Conservation (phyloP, 2,888 invertebrate genomes). For the Phalera bucephala region DNA sequence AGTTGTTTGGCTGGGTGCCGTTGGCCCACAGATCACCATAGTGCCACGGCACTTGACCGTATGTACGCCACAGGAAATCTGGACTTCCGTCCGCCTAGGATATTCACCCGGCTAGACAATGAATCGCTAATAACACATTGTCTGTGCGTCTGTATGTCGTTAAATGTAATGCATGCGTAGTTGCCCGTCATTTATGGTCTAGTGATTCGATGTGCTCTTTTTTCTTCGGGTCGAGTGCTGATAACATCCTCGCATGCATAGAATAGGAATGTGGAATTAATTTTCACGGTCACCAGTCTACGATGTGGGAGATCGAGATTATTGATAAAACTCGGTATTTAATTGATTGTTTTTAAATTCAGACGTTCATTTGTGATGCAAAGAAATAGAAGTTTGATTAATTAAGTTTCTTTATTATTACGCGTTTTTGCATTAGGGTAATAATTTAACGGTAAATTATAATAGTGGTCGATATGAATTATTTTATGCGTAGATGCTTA, state of each 20-base stretch:
- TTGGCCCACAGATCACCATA: constrained; percentile 48
- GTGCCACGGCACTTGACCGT: constrained; percentile 22
- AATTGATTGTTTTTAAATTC: neutral
- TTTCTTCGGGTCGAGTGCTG: constrained; percentile 13
- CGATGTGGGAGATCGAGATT: neutral
- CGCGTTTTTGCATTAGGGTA: no score
- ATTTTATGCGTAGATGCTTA: no score
- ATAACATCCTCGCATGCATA: constrained; percentile 13
- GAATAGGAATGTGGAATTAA: constrained; percentile 21
- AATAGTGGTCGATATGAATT: no score
- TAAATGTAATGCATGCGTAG: constrained; percentile 60
- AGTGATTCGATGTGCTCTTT: constrained; percentile 43
- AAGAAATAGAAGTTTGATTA: no score
- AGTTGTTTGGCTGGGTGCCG: constrained; percentile 65
- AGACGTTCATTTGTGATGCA: no score
- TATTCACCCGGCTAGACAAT: constrained; percentile 74
- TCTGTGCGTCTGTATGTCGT: constrained; percentile 51
- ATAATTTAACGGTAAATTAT: no score
- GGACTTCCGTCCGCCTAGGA: constrained; percentile 76
- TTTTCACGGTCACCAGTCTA: constrained; percentile 5
- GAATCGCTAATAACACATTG: constrained; percentile 64
- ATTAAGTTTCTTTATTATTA: no score
- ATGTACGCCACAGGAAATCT: constrained; percentile 72
- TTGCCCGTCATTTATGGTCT: constrained; percentile 61
- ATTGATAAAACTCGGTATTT: neutral